Conservation (phyloP, 2,113 vertebrate species). For the Poecile atricapillus region DNA sequence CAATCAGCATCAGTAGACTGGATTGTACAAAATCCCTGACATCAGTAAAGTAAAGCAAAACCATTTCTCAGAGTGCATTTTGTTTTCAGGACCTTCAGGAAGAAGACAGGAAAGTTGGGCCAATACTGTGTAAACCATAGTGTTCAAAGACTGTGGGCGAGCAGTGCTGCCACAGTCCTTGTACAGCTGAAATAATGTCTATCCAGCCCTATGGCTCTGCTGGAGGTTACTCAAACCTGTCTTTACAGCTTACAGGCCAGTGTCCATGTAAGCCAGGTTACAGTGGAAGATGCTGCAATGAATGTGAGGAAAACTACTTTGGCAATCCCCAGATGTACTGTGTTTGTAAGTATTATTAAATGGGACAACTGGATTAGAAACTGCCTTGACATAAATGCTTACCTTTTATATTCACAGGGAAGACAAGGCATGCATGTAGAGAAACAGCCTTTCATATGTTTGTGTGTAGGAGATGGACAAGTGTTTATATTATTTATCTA, state of each 20-base stretch:
- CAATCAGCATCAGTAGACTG: not conserved
- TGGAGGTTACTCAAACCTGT: constrained; percentile 9
- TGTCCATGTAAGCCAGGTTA: constrained; percentile 79
- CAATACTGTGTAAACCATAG: not conserved
- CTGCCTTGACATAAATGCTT: not conserved
- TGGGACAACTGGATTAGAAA: not conserved
- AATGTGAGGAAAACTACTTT: constrained; percentile 83
- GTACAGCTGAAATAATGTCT: not conserved
- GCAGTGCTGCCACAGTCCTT: not conserved
- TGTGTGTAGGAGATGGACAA: not conserved
- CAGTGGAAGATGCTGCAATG: constrained; percentile 72
- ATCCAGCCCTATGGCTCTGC: not conserved
- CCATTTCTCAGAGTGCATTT: not conserved
- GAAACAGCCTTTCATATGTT: not conserved
- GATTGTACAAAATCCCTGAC: not conserved
- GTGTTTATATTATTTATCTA: not conserved
- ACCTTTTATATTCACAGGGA: not conserved
- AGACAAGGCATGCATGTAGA: not conserved
- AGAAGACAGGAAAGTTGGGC: not conserved
- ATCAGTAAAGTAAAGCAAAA: not conserved
- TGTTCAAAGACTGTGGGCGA: not conserved
- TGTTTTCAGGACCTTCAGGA: constrained; percentile 21
- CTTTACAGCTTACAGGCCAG: constrained; percentile 82
- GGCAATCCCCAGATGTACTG: constrained; percentile 75
- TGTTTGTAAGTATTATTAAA: constrained; percentile 69